These are phyloP conservation scores for Carterocephalus palaemon DNA, from an alignment of 2,888 invertebrate species.

Conservation along the genomic window DNA sequence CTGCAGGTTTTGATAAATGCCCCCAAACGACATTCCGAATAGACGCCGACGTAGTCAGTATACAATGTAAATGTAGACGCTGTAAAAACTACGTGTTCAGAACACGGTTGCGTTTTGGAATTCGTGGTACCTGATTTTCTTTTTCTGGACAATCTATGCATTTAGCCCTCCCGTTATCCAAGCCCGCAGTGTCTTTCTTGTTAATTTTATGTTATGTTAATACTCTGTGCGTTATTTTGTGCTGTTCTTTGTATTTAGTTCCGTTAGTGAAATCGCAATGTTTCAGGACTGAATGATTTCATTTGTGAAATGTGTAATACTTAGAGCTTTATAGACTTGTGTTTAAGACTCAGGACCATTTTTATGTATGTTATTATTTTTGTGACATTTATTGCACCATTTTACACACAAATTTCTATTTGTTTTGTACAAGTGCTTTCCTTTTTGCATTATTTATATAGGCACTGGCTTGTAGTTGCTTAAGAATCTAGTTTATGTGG, in stretches of 20 bases:
- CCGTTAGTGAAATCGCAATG: slow-evolving; percentile 50
- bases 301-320: slow-evolving; percentile 59
- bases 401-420: slow-evolving; percentile 48
- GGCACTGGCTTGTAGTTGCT: slow-evolving; percentile 72
- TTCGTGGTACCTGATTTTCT: slow-evolving; percentile 24
- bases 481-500: slow-evolving; percentile 45
- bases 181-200: slow-evolving; percentile 61
- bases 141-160: slow-evolving; percentile 43
- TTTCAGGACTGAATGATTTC: slow-evolving; percentile 39
- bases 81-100: slow-evolving; percentile 14
- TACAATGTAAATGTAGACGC: slow-evolving; percentile 22
- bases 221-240: slow-evolving; percentile 68
- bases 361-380: slow-evolving; percentile 48
- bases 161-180: slow-evolving; percentile 53
- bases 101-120: slow-evolving; percentile 18
- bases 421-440: slow-evolving; percentile 52
- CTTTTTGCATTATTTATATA: slow-evolving; percentile 51
- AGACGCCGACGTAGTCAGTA: slow-evolving; percentile 26
- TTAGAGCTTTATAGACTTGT: slow-evolving; percentile 74
- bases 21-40: slow-evolving; percentile 57
- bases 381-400: slow-evolving; percentile 62
- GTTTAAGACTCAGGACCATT: slow-evolving; percentile 76
- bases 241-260: slow-evolving; percentile 67
- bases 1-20: slow-evolving; percentile 60
- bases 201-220: slow-evolving; percentile 55